Evolutionary conservation across 2,113 vertebrate species (phyloP).

Genomic region (Anser brachyrhynchus): DNA sequence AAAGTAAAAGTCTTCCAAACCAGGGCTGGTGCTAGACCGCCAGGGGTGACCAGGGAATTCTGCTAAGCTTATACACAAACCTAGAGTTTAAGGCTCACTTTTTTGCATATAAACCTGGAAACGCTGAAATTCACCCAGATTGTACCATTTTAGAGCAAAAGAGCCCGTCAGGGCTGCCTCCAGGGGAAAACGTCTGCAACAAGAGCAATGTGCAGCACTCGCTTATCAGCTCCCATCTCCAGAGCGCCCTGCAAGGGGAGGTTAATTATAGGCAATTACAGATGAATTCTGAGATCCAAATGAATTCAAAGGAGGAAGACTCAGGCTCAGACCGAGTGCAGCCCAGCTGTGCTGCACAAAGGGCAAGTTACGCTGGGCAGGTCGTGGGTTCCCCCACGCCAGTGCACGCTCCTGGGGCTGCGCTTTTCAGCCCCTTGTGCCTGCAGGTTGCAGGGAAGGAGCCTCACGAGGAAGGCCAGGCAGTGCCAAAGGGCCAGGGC

Average conservation of each 20-base stretch:
- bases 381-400: background rate
- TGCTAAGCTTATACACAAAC: accelerated
- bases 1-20: background rate
- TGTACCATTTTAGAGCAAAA: accelerated
- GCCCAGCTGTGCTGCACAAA: background rate
- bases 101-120: background rate
- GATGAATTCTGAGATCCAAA: background rate
- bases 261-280: background rate
- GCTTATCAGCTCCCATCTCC: background rate
- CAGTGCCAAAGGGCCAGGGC: background rate
- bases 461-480: too few relatives aligned
- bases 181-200: accelerated
- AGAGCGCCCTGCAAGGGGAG: background rate
- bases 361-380: too few relatives aligned
- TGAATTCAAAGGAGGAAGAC: background rate
- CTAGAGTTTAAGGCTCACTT: background rate
- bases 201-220: background rate
- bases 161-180: background rate
- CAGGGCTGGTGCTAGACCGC: background rate
- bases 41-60: background rate
- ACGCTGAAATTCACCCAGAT: background rate
- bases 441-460: background rate
- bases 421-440: background rate
- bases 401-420: background rate
- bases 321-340: background rate